phyloP scores from a whole-genome alignment of 1,140 invertebrate species.

The Cherax quadricarinatus region DNA sequence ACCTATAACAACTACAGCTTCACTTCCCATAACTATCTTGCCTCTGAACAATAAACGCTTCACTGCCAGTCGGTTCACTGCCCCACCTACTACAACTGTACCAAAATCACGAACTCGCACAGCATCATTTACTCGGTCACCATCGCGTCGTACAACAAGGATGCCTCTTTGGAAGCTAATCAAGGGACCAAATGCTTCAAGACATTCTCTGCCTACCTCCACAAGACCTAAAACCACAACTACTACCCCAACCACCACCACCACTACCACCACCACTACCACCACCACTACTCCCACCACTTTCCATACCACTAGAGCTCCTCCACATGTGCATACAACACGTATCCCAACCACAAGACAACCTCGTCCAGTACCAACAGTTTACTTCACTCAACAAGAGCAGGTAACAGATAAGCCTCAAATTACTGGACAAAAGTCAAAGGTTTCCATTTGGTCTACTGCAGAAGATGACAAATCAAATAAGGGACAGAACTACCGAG shows the following conservation, averaged over 20 bases:
- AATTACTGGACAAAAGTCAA: constrained; percentile 43
- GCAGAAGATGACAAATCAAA: constrained; percentile 5
- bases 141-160: constrained; percentile 38
- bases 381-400: not conserved
- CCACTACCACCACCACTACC: not conserved
- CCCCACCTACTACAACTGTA: constrained; percentile 14
- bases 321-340: not conserved
- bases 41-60: not conserved
- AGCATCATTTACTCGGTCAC: not conserved
- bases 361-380: not conserved
- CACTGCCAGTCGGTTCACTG: constrained; percentile 37
- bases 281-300: not conserved
- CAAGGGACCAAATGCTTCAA: constrained; percentile 30
- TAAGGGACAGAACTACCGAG: not conserved
- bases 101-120: constrained; percentile 3
- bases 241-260: not conserved
- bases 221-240: not conserved
- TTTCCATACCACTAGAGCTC: not conserved
- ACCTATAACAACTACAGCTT: not conserved
- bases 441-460: constrained; percentile 55
- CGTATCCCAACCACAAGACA: not conserved
- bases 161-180: constrained; percentile 66
- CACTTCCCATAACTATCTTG: not conserved
- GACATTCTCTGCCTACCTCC: not conserved
- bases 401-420: constrained; percentile 37